Percentiles rank a stretch among this genome's conserved stretches.
These are phyloP conservation scores for Lapara coniferarum DNA, from an alignment of 2,888 invertebrate species.

Conservation along the genomic window DNA sequence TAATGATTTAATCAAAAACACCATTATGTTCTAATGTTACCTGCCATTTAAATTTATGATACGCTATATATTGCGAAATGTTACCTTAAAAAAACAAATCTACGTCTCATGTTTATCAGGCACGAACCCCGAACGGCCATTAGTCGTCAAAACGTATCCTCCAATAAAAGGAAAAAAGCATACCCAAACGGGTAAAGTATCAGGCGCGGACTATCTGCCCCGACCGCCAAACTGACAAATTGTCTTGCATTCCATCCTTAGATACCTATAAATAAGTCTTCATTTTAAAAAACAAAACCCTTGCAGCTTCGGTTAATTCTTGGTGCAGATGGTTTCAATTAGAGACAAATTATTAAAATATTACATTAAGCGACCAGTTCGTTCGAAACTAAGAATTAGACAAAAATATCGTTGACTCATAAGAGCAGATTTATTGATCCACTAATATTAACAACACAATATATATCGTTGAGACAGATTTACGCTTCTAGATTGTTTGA, in stretches of 20 bases:
- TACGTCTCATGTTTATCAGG: slow-evolving; percentile 40
- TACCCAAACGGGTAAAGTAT: slow-evolving; percentile 44
- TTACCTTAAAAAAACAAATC: slow-evolving; percentile 18
- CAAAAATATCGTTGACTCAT: not conserved
- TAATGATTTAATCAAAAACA: slow-evolving; percentile 26
- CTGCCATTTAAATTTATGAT: slow-evolving; percentile 32
- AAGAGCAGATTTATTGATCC: not conserved
- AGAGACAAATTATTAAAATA: not conserved
- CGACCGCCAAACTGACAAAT: slow-evolving; percentile 54
- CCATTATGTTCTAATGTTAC: slow-evolving; percentile 35
- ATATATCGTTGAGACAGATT: slow-evolving; percentile 10
- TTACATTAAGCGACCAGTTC: not conserved
- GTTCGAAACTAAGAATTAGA: not conserved
- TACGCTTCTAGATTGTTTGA: not conserved
- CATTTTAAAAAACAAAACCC: slow-evolving; percentile 6
- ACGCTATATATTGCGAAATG: slow-evolving; percentile 33
- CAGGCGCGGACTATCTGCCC: slow-evolving; percentile 39
- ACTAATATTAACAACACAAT: slow-evolving; percentile 7
- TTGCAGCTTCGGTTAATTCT: not conserved
- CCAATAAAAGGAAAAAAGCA: slow-evolving; percentile 45
- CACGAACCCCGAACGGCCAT: slow-evolving; percentile 39
- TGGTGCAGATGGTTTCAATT: not conserved
- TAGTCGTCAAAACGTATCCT: slow-evolving; percentile 44
- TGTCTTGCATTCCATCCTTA: slow-evolving; percentile 44
- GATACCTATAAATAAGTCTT: slow-evolving; percentile 27